A percentile compares a stretch with the other conserved stretches of the same genome.
These are phyloP conservation scores for Ormyrus rosae DNA, from an alignment of 2,888 invertebrate genomes.

Conservation along the genomic window DNA sequence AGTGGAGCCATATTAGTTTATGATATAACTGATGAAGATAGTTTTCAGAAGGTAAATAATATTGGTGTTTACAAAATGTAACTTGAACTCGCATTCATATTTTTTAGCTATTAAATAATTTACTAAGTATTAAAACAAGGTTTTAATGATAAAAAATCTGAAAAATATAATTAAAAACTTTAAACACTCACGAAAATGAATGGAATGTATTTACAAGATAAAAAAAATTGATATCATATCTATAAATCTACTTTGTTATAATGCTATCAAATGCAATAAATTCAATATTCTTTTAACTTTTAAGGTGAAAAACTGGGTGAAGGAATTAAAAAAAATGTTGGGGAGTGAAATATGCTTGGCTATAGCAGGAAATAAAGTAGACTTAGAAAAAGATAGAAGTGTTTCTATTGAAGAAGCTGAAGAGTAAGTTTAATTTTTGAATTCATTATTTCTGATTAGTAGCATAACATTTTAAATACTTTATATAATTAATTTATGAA, in stretches of 20 bases:
- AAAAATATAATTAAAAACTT: neutral
- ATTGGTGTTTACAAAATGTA: neutral
- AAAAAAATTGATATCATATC: conserved; percentile 21
- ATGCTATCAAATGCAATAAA: neutral
- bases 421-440: conserved; percentile 79
- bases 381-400: conserved; percentile 93
- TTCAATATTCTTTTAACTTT: conserved; percentile 60
- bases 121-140: neutral
- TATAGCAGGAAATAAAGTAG: conserved; percentile 98
- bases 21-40: conserved; percentile 97
- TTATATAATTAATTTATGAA: conserved; percentile 35
- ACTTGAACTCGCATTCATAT: too few relatives aligned
- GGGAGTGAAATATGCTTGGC: conserved; percentile 93
- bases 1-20: conserved; percentile 98
- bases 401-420: conserved; percentile 91
- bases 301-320: conserved; percentile 98
- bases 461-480: conserved; percentile 5
- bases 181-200: neutral
- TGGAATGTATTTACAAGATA: conserved; percentile 10
- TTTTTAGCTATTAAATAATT: neutral
- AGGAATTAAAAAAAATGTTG: conserved; percentile 96
- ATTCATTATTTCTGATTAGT: conserved; percentile 13
- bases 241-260: neutral
- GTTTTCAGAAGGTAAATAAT: conserved; percentile 89
- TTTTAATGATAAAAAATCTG: neutral